Evolutionary conservation across 2,797 vertebrate species (phyloP).

Genomic region (Natrix natrix): DNA sequence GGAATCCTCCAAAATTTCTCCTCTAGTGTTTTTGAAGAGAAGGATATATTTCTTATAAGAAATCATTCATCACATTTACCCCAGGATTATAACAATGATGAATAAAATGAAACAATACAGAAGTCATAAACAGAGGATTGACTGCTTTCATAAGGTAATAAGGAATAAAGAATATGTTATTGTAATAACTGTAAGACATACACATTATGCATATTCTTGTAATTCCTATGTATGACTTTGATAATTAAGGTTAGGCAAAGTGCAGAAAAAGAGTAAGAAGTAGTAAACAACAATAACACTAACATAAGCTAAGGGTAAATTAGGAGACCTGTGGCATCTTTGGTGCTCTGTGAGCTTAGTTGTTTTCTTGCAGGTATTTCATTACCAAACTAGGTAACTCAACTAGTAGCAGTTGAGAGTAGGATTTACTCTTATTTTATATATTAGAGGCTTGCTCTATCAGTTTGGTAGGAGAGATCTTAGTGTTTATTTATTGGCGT

Average conservation of each 20-base stretch:
- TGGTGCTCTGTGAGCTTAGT: not conserved
- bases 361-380: not conserved
- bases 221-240: not conserved
- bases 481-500: not conserved
- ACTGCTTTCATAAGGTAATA: not conserved
- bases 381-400: not conserved
- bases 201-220: not conserved
- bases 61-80: not conserved
- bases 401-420: not conserved
- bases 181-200: not conserved
- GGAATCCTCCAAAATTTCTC: not conserved
- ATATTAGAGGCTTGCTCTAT: not conserved
- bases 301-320: not conserved
- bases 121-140: not conserved
- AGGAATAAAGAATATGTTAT: not conserved
- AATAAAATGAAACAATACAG: not conserved
- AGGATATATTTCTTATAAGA: not conserved
- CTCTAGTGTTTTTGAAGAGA: not conserved
- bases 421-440: not conserved
- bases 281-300: not conserved
- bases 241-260: not conserved
- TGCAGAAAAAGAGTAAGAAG: not conserved
- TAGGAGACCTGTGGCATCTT: not conserved
- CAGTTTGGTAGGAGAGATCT: not conserved
- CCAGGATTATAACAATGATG: not conserved